These are phyloP conservation scores for Gadopsis marmoratus DNA, from an alignment of 2,797 vertebrate species.

Conservation along the genomic window DNA sequence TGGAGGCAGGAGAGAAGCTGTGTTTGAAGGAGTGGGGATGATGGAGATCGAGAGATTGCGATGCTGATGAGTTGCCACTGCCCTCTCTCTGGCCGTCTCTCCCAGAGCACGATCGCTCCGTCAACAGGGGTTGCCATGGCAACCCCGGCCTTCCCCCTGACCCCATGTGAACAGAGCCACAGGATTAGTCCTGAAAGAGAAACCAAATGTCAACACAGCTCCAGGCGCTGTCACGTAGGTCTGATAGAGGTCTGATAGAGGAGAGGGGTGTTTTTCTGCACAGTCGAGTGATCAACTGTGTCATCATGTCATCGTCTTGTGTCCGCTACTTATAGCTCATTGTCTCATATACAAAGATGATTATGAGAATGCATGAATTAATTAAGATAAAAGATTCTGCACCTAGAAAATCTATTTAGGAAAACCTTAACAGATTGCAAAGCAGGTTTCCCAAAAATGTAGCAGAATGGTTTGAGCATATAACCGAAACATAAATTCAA, in stretches of 20 bases:
- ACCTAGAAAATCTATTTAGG: background rate
- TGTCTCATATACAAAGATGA: conserved; percentile 15
- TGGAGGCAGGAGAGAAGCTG: conserved; percentile 27
- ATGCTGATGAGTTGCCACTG: conserved; percentile 63
- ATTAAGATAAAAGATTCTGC: background rate
- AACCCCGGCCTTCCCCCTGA: conserved; percentile 79
- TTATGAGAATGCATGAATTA: conserved; percentile 14
- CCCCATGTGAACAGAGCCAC: conserved; percentile 82
- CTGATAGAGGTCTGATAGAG: conserved; percentile 51
- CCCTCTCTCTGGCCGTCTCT: conserved; percentile 65
- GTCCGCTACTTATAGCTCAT: background rate
- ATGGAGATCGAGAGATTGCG: conserved; percentile 57
- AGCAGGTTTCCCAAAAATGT: background rate
- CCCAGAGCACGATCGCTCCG: conserved; percentile 73
- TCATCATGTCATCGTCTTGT: conserved; percentile 44
- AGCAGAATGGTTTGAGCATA: background rate
- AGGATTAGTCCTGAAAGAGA: conserved; percentile 84
- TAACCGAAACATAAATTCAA: background rate
- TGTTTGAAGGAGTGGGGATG: conserved; percentile 35
- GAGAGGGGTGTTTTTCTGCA: conserved; percentile 48
- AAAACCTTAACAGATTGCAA: background rate
- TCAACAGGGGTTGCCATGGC: conserved; percentile 82
- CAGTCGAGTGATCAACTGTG: conserved; percentile 45
- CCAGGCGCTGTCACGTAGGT: conserved; percentile 80
- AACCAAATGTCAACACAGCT: conserved; percentile 83